Conservation (phyloP, 2,797 vertebrate genomes). For the Anguilla anguilla region DNA sequence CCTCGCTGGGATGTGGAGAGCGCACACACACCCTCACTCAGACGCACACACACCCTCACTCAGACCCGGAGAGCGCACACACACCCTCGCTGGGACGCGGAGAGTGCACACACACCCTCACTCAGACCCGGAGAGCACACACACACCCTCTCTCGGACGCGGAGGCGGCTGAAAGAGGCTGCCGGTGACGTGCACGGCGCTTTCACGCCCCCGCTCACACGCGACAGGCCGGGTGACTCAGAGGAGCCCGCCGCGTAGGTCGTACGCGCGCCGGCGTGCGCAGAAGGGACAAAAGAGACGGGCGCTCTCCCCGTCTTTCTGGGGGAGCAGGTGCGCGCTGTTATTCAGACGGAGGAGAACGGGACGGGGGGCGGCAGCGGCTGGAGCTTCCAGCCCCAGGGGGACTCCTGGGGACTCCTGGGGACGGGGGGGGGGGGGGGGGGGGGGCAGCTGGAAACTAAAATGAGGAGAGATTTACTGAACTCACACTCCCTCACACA, state of each 20-base stretch:
- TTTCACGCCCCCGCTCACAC: not conserved
- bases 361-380: not conserved
- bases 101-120: not conserved
- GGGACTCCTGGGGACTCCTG: not conserved
- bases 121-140: not conserved
- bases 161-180: not conserved
- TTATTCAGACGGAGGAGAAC: not conserved
- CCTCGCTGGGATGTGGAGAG: not conserved
- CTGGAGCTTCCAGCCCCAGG: not conserved
- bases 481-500: not conserved
- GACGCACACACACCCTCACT: not conserved
- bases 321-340: constrained; percentile 1
- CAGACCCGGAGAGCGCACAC: not conserved
- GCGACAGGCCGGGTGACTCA: not conserved
- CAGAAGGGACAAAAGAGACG: not conserved
- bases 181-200: not conserved
- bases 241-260: not conserved
- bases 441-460: no score
- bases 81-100: not conserved
- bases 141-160: not conserved
- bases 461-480: not conserved
- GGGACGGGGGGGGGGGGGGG: not conserved
- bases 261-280: not conserved
- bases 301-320: not conserved
- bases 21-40: not conserved